A percentile compares a stretch with the other conserved stretches of the same genome.
Evolutionary conservation across 2,888 invertebrate genomes (phyloP).

Genomic region (Hypselothyrea guttata): DNA sequence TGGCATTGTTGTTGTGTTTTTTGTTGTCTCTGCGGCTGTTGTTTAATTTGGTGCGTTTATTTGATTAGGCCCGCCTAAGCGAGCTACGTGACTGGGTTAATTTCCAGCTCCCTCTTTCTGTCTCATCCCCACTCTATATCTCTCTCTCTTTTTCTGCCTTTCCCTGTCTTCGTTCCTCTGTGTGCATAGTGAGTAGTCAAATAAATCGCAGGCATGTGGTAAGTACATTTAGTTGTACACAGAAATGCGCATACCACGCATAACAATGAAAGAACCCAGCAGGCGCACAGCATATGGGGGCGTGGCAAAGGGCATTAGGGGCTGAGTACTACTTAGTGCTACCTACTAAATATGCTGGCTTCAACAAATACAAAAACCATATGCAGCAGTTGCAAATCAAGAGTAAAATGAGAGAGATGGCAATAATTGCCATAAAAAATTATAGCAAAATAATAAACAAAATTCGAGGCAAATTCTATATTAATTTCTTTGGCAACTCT

Average conservation of each 20-base stretch:
- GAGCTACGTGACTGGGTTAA: conserved; percentile 72
- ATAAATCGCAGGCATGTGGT: conserved; percentile 70
- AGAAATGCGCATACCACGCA: conserved; percentile 66
- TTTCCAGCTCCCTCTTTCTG: conserved; percentile 40
- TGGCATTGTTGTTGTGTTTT: conserved; percentile 20
- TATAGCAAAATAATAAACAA: no score
- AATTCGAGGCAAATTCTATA: no score
- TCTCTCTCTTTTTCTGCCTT: no score
- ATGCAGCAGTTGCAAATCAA: no score
- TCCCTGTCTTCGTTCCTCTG: conserved; percentile 8
- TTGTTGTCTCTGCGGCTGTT: conserved; percentile 43
- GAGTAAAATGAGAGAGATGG: no score
- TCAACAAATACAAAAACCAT: no score
- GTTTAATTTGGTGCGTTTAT: conserved; percentile 75
- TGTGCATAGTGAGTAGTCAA: conserved; percentile 53
- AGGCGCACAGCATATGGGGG: neutral
- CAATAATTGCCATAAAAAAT: no score
- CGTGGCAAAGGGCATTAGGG: neutral
- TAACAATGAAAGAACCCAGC: conserved; percentile 60
- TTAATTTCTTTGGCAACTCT: no score
- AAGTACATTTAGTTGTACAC: conserved; percentile 54
- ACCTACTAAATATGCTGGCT: no score
- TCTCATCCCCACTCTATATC: neutral
- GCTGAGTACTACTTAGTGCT: no score
- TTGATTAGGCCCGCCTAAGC: conserved; percentile 72